These are phyloP conservation scores for Diarsia mendica DNA, from an alignment of 2,888 invertebrate genomes.

Conservation along the genomic window DNA sequence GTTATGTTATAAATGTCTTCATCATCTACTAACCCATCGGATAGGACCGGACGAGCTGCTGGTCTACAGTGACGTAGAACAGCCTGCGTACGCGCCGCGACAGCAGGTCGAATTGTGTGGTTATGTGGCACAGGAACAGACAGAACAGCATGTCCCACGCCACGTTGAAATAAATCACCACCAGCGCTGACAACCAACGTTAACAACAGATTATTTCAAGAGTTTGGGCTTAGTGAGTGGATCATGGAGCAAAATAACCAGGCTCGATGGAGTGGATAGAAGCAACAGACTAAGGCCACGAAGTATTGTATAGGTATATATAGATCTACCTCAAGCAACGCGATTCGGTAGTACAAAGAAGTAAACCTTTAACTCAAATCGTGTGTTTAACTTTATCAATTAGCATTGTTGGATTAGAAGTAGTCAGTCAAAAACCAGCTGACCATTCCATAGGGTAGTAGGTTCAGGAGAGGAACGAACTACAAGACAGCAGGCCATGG, in stretches of 20 bases:
- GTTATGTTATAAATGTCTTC: not conserved
- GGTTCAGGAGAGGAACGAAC: not conserved
- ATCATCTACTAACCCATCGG: constrained; percentile 67
- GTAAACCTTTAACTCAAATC: not conserved
- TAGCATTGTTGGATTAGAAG: not conserved
- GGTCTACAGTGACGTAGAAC: constrained; percentile 65
- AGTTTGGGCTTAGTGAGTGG: not conserved
- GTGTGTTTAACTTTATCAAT: not conserved
- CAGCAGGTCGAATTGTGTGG: constrained; percentile 72
- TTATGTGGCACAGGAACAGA: constrained; percentile 72
- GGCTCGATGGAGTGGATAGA: not conserved
- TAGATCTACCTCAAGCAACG: not conserved
- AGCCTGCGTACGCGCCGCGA: constrained; percentile 64
- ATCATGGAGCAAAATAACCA: too few relatives aligned
- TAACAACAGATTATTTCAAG: not conserved
- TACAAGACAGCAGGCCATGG: not conserved
- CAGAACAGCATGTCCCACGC: constrained; percentile 73
- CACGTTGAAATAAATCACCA: constrained; percentile 68
- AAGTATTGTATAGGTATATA: not conserved
- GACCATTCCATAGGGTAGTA: not conserved
- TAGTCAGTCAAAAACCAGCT: not conserved
- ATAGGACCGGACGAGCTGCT: constrained; percentile 66
- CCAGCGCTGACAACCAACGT: constrained; percentile 53
- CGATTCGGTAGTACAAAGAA: not conserved
- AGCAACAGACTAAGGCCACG: not conserved